Evolutionary conservation across 1,140 invertebrate genomes (phyloP).

Genomic region (Zaprionus inermis): DNA sequence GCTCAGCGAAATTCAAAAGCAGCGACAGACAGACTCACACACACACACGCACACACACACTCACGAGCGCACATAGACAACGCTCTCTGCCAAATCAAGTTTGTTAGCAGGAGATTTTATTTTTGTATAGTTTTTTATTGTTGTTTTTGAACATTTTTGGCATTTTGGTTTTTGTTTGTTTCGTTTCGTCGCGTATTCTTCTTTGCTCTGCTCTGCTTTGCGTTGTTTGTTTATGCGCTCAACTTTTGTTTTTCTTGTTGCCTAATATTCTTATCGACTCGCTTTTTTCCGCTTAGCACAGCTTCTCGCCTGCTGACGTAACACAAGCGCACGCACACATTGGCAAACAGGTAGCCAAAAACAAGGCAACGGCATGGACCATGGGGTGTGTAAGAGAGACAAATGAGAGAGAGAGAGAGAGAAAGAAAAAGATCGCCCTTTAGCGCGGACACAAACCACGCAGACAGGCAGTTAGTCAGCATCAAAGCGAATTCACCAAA

Average conservation of each 20-base stretch:
- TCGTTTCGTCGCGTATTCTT: conserved; percentile 9
- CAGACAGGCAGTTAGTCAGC: neutral
- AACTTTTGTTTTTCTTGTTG: conserved; percentile 9
- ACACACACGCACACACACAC: conserved; percentile 12
- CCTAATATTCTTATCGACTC: neutral
- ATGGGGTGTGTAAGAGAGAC: neutral
- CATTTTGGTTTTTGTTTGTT: conserved; percentile 19
- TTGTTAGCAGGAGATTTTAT: conserved; percentile 8
- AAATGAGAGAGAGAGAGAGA: neutral
- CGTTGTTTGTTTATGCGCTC: conserved; percentile 20
- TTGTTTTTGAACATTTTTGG: conserved; percentile 24
- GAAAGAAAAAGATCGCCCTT: conserved; percentile 14
- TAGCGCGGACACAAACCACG: conserved; percentile 22
- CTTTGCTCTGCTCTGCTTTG: conserved; percentile 13
- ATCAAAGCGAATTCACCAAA: conserved; percentile 30
- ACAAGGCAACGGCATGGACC: conserved; percentile 4
- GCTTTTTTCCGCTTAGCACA: neutral
- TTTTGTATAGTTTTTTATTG: neutral
- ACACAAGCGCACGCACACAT: conserved; percentile 13
- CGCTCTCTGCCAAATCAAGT: conserved; percentile 24
- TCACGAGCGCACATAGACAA: neutral
- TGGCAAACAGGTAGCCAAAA: conserved; percentile 60
- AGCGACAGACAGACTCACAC: conserved; percentile 21
- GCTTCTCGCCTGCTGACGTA: conserved; percentile 14
- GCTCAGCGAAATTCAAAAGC: conserved; percentile 66